These are phyloP conservation scores for Lepidurus packardi DNA, from an alignment of 1,140 invertebrate species.

Conservation along the genomic window DNA sequence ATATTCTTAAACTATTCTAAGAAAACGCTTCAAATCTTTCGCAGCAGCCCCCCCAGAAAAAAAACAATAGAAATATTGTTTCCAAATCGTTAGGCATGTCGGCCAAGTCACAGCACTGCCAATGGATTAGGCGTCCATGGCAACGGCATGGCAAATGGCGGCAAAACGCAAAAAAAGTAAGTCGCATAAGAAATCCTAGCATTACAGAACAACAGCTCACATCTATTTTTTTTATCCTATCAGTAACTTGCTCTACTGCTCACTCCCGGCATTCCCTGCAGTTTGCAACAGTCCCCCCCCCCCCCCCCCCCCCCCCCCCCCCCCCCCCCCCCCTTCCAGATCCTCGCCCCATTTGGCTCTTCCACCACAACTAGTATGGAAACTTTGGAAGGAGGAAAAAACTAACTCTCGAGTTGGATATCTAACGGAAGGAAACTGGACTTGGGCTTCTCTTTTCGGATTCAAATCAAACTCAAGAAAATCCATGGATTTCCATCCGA, in stretches of 20 bases:
- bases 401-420: too few species aligned
- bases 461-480: too few species aligned
- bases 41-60: background rate
- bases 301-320: background rate
- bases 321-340: background rate
- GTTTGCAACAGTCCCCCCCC: background rate
- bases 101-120: slow-evolving; percentile 8
- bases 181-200: background rate
- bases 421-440: too few species aligned
- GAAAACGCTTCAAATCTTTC: slow-evolving; percentile 9
- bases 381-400: background rate
- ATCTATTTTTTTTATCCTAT: slow-evolving; percentile 15
- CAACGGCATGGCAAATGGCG: background rate
- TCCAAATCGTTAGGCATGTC: slow-evolving; percentile 14
- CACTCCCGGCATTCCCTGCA: slow-evolving; percentile 1
- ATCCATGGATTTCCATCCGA: too few species aligned
- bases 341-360: slow-evolving; percentile 20
- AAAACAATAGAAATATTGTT: background rate
- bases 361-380: slow-evolving; percentile 5
- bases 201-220: background rate
- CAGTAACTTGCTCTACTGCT: slow-evolving; percentile 2
- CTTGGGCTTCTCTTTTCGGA: too few species aligned
- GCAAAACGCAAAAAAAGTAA: background rate
- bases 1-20: background rate
- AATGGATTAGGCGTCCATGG: slow-evolving; percentile 21